Percentiles rank a stretch among this genome's conserved stretches.
Conservation (phyloP, 2,797 vertebrate genomes). For the Enteromius trimaculatus region DNA sequence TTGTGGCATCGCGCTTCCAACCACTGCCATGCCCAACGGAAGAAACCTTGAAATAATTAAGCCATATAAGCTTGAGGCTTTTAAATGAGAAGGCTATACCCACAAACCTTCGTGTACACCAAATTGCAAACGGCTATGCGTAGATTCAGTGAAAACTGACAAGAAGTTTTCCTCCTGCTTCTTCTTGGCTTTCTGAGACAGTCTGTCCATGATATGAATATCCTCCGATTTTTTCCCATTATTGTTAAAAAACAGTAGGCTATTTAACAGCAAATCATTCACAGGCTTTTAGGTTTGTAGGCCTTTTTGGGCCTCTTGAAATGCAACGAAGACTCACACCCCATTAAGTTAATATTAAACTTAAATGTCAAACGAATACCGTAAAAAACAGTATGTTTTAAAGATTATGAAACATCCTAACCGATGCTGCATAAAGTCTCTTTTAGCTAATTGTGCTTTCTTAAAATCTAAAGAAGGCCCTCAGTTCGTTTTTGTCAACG, state of each 20-base stretch:
- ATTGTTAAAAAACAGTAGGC: background rate
- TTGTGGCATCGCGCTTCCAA: conserved; percentile 34
- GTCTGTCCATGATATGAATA: background rate
- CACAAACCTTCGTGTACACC: conserved; percentile 1
- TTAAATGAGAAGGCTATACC: conserved; percentile 3
- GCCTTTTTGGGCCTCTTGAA: background rate
- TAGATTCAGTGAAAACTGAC: background rate
- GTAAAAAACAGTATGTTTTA: background rate
- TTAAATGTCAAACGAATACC: conserved; percentile 1
- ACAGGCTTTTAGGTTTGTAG: background rate
- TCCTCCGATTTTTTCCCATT: background rate
- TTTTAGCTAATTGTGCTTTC: background rate
- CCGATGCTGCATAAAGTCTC: background rate
- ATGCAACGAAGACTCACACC: background rate
- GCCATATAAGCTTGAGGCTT: conserved; percentile 24
- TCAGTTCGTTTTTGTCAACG: background rate
- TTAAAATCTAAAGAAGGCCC: background rate
- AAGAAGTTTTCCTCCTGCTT: background rate
- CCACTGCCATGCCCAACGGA: conserved; percentile 29
- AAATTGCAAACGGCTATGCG: background rate
- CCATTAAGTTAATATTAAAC: background rate
- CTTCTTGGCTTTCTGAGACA: background rate
- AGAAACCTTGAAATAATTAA: conserved; percentile 51
- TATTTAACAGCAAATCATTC: background rate
- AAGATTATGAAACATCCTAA: background rate